Percentiles rank a stretch among this genome's conserved stretches.
Evolutionary conservation across 1,140 invertebrate genomes (phyloP).

Genomic region (Arion vulgaris): DNA sequence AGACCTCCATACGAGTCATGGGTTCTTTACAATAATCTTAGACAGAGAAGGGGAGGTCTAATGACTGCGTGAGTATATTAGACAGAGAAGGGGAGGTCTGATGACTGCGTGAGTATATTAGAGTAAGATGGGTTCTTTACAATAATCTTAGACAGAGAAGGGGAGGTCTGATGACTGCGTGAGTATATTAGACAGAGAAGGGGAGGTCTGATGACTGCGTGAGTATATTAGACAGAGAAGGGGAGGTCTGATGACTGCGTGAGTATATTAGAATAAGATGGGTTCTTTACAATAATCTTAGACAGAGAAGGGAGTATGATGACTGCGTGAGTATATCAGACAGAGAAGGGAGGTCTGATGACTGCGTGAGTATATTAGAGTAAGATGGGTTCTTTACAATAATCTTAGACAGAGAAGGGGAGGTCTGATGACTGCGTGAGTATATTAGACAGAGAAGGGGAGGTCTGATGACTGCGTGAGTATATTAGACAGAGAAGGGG

Average conservation of each 20-base stretch:
- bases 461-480: no score
- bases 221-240: neutral
- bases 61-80: constrained; percentile 53
- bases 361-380: no score
- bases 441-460: no score
- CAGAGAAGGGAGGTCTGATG: no score
- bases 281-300: no score
- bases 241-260: neutral
- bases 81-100: neutral
- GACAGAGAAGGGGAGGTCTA: constrained; percentile 50
- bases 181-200: neutral
- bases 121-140: neutral
- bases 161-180: neutral
- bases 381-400: no score
- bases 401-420: no score
- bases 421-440: no score
- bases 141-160: neutral
- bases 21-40: constrained; percentile 56
- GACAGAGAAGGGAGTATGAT: no score
- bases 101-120: neutral
- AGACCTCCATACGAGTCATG: constrained; percentile 73
- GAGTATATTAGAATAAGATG: no score
- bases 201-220: neutral
- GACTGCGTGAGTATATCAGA: no score
- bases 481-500: no score